Evolutionary conservation across 2,888 invertebrate species (phyloP), one percentile per base, ranked within the genome.

Genomic region (Aleiodes alternator): DNA sequence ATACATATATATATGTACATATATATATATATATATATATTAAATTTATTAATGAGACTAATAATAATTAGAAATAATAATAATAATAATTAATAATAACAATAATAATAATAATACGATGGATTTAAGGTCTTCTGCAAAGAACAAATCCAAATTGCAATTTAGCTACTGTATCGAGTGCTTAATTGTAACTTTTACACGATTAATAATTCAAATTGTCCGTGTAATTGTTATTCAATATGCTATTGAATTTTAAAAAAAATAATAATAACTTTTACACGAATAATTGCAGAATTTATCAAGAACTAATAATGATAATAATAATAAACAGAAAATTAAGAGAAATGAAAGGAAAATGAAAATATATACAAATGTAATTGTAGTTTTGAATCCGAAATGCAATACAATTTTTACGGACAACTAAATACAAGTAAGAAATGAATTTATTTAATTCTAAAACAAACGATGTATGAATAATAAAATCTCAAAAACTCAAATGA

Each of bases 141-240:
- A 29, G 71, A 61, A 51, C 64, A 53, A 75, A 75, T 75, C 56
- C 23, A 66, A 51, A 34, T 34, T 70, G 34, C 16, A 64, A 38
- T 31, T 59, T 75, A 76, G 43, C 55, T 77, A 82, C 79, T 79
- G 80, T 81, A 81, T 80, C 80, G 82, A 81, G 79, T 80, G 80
- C 80, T 82, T 82, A 79, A 81, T 79, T 79, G 79, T 82, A 81
- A 82, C 78, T 82, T 82, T 84, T 82, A 82, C 82, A 83, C 82
- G 80, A 82, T 79, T 78, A 34, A 34, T 34, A 34, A 34, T 34
- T 34, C 34, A 34, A 6, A 34, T 6, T 34, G 6, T 34, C 6
- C 34, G 34, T 34, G 34, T 34, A 34, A 34, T 34, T 34, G 34
- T 34, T 34, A 34, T 34, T 34, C 4, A 34, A 34, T 34, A 3